phyloP scores from a whole-genome alignment of 2,113 vertebrate species.

The Herpetotheres cachinnans region DNA sequence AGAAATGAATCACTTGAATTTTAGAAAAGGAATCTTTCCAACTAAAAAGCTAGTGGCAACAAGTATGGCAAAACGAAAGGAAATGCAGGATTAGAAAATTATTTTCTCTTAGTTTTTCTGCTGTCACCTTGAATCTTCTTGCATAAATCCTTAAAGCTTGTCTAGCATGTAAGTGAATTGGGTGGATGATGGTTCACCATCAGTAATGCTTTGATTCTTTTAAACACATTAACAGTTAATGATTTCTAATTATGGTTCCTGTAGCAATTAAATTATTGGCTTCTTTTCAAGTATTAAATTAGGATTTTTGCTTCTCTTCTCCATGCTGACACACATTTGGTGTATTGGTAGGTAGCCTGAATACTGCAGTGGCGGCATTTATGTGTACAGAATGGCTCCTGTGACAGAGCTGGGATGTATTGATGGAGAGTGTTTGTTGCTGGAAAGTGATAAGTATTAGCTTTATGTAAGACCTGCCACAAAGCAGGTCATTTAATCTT shows the following conservation, averaged over 20 bases:
- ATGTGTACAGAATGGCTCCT: not conserved
- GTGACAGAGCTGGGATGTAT: not conserved
- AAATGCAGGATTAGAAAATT: not conserved
- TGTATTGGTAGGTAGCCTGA: not conserved
- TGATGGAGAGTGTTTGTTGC: not conserved
- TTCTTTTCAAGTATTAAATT: slow-evolving; percentile 22
- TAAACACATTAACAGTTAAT: slow-evolving; percentile 40
- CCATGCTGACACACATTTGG: not conserved
- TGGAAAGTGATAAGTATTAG: not conserved
- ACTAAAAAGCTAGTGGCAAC: not conserved
- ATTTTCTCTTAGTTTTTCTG: slow-evolving; percentile 2
- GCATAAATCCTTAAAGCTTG: slow-evolving; percentile 52
- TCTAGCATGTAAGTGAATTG: slow-evolving; percentile 38
- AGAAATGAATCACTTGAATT: not conserved
- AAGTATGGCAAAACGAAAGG: not conserved
- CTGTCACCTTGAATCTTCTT: slow-evolving; percentile 66
- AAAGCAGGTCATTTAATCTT: not conserved
- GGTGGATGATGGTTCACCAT: slow-evolving; percentile 37
- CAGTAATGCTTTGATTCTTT: slow-evolving; percentile 15
- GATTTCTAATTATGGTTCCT: slow-evolving; percentile 65
- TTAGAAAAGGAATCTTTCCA: not conserved
- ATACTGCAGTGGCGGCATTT: not conserved
- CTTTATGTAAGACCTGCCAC: not conserved
- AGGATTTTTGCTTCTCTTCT: not conserved
- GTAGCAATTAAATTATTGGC: slow-evolving; percentile 43